Evolutionary conservation across 92 coral and sea anemone genomes (phyloP).

Genomic region (Bergia puertoricense): DNA sequence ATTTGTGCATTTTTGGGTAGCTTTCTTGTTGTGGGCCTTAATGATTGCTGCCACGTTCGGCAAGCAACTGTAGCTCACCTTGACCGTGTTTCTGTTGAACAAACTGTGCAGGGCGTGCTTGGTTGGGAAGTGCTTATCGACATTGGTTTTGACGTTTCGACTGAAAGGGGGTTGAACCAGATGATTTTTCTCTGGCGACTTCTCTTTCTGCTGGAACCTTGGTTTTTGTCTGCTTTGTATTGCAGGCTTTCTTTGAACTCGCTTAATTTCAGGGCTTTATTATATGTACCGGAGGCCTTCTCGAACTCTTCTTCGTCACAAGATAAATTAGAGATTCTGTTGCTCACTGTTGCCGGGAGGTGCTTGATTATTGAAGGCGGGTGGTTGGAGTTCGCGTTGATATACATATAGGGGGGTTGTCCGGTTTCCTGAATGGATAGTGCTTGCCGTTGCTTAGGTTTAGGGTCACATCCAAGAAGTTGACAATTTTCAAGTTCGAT

Average conservation of each 20-base stretch:
- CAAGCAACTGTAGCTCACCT: neutral
- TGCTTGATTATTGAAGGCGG: constrained; percentile 28
- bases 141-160: neutral
- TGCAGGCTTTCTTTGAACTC: constrained; percentile 3
- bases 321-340: neutral
- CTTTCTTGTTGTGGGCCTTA: too few relatives aligned
- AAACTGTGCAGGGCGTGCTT: neutral
- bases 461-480: constrained; percentile 24
- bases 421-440: constrained; percentile 27
- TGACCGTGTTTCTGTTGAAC: neutral
- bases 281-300: neutral
- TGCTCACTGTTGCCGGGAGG: neutral
- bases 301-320: neutral
- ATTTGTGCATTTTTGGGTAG: too few relatives aligned
- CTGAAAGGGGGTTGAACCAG: neutral
- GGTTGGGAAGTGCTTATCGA: neutral
- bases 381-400: constrained; percentile 25
- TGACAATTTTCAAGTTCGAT: neutral
- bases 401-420: neutral
- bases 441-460: neutral
- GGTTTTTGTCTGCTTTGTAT: neutral
- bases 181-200: too few relatives aligned
- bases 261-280: neutral
- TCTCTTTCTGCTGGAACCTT: too few relatives aligned
- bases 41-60: too few relatives aligned